Evolutionary conservation across 1,140 invertebrate species (phyloP).

Genomic region (Pseudomyrmex gracilis): DNA sequence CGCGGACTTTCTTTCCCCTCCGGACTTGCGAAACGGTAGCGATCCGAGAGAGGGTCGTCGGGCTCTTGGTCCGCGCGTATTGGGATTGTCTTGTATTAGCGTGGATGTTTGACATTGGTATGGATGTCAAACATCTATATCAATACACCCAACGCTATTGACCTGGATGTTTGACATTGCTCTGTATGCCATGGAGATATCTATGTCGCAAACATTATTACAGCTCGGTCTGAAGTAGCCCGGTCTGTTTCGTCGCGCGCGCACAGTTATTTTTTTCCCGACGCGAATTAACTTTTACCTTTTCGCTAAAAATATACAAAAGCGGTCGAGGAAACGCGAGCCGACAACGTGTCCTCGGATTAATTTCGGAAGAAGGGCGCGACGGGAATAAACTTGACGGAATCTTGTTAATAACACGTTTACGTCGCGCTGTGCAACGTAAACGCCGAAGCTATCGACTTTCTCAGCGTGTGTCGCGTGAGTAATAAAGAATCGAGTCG

Average conservation of each 20-base stretch:
- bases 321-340: background rate
- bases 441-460: background rate
- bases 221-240: background rate
- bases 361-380: background rate
- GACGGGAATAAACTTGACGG: background rate
- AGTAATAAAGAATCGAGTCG: constrained; percentile 20
- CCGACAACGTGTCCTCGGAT: background rate
- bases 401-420: background rate
- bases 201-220: constrained; percentile 46
- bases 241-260: constrained; percentile 1
- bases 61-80: constrained; percentile 12
- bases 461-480: background rate
- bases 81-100: constrained; percentile 38
- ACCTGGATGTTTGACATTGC: constrained; percentile 53
- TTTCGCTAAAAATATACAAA: background rate
- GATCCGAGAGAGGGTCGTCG: background rate
- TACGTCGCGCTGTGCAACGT: background rate
- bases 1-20: background rate
- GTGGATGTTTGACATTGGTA: constrained; percentile 50
- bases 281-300: background rate
- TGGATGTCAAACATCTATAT: constrained; percentile 60
- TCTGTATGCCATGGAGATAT: constrained; percentile 30
- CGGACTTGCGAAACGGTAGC: background rate
- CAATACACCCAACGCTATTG: constrained; percentile 47
- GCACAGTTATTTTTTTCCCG: no score